Evolutionary conservation across 2,888 invertebrate genomes (phyloP), one percentile per base, ranked within the genome.

Genomic region (Rhagonycha fulva): DNA sequence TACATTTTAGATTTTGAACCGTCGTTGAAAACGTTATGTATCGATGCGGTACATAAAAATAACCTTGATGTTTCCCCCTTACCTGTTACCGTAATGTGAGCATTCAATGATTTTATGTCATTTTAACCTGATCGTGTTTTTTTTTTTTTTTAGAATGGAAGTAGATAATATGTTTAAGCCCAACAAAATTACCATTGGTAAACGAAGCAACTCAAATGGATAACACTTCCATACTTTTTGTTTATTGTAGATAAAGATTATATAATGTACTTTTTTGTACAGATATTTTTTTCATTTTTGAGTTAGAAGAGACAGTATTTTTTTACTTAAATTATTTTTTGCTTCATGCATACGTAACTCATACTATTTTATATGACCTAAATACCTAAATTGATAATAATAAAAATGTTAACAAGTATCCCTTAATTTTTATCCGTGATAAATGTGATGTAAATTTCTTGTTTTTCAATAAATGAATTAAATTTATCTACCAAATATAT

Each of bases 1-100:
- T 93, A 95, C 86, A 91, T 97, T 12, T 88, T 97, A 77, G 96
- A 97, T 87, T 94, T 95, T 88, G 89, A 90, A 76, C 95, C 95
- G 1, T 90, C 92, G 4, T 88, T 96, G 62, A 94, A 93, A 86
- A 95, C 94, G 0, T 88, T 96, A 70, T 90, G 93, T 84, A 92
- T 94, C 80, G 87, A 94, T 76, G 88, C 89, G 70, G 94, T 95
- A 9, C 85, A 93, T 68, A 90, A 93, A 82, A 85, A 93, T 83
- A 91, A 91, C 72, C 87, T 95, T 70, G 93, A 94, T 82, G 90
- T 90, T 75, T 87, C 90, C 0, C 88, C 87, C 76, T 87, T 95
- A 78, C 95, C 95, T 9, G 88, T 88, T 76, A 91, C 91, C 85
- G 87, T 95, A 75, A 88, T 90, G 93, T 93, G 88, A 89, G 89